These are phyloP conservation scores for Phortica okadai DNA, from an alignment of 2,888 invertebrate genomes.

Conservation along the genomic window DNA sequence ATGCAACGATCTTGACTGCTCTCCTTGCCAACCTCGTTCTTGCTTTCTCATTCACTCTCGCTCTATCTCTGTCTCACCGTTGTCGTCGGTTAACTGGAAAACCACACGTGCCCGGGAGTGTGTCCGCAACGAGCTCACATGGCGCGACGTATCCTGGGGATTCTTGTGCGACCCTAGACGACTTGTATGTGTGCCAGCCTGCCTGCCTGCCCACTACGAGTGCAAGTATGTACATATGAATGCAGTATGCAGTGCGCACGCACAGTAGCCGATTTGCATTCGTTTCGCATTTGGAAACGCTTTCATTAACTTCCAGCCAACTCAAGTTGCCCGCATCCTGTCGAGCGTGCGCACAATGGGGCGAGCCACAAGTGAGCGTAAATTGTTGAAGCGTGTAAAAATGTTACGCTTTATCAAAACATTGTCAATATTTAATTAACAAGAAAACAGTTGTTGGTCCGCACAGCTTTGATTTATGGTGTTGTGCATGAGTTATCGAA, in stretches of 20 bases:
- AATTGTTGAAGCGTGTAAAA: conserved; percentile 51
- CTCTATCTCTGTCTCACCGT: background rate
- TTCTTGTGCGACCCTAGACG: conserved; percentile 17
- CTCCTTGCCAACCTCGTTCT: background rate
- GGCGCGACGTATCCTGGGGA: conserved; percentile 49
- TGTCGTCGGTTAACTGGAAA: conserved; percentile 65
- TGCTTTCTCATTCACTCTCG: background rate
- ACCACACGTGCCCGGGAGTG: conserved; percentile 69
- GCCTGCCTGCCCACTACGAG: background rate
- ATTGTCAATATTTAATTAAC: conserved; percentile 71
- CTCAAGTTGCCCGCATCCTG: conserved; percentile 59
- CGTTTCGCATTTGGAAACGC: conserved; percentile 73
- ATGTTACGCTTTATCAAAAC: conserved; percentile 68
- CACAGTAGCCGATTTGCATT: conserved; percentile 69
- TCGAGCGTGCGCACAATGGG: conserved; percentile 45
- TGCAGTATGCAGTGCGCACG: conserved; percentile 41
- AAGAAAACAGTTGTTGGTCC: conserved; percentile 61
- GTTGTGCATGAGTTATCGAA: background rate
- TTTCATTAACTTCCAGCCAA: conserved; percentile 59
- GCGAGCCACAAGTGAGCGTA: conserved; percentile 33
- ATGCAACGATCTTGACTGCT: background rate
- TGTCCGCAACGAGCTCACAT: conserved; percentile 56
- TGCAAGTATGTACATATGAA: background rate
- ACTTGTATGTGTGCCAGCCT: conserved; percentile 17
- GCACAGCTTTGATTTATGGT: conserved; percentile 57